Conservation (phyloP, 2,888 invertebrate genomes). For the Ethmia dodecea region DNA sequence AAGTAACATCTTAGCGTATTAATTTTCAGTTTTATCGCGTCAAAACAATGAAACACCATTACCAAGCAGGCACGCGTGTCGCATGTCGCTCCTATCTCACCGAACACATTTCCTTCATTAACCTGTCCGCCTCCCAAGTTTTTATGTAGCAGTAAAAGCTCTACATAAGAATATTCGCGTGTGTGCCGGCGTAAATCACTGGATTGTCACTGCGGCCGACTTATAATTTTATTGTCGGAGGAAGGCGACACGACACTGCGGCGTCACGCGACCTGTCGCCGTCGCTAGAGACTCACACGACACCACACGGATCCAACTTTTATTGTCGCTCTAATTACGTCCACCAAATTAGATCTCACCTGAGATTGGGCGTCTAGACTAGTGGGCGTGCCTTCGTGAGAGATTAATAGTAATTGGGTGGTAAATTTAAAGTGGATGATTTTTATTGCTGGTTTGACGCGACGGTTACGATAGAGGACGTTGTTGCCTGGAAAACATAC, state of each 20-base stretch:
- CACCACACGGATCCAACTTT: conserved; percentile 53
- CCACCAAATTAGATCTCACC: conserved; percentile 62
- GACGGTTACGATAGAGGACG: no score
- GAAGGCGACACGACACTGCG: conserved; percentile 63
- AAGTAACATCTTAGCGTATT: no score
- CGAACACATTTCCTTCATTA: conserved; percentile 67
- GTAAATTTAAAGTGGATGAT: conserved; percentile 53
- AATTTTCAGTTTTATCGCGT: no score
- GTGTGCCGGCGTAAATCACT: conserved; percentile 73
- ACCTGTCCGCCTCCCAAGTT: conserved; percentile 58
- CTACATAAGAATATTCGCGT: conserved; percentile 71
- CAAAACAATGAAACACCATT: conserved; percentile 24
- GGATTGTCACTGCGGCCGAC: conserved; percentile 75
- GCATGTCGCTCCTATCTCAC: conserved; percentile 45
- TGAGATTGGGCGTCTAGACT: conserved; percentile 46
- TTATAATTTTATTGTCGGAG: conserved; percentile 77
- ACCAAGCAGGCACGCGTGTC: conserved; percentile 42
- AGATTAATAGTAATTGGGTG: conserved; percentile 69
- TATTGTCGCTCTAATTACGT: conserved; percentile 67
- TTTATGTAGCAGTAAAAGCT: conserved; percentile 34
- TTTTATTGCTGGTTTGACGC: conserved; percentile 51
- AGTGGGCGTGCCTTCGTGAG: conserved; percentile 57
- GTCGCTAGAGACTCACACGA: conserved; percentile 48
- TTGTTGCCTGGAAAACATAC: no score
- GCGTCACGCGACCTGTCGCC: conserved; percentile 57